Base-by-base conservation (phyloP, 2,113 vertebrate genomes). In the Oenanthe melanoleuca region DNA sequence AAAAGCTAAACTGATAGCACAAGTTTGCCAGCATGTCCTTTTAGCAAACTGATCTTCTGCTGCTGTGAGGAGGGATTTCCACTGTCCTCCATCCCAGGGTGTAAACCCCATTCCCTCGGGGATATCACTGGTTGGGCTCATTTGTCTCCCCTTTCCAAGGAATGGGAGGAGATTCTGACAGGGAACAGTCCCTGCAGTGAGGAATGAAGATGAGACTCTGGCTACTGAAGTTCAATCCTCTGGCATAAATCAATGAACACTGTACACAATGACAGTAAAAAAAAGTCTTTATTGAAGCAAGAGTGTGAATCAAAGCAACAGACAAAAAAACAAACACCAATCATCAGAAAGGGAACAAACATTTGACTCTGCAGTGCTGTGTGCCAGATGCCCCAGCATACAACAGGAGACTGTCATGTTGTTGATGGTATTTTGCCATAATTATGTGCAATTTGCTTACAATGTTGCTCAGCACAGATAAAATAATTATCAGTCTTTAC, bases 371-470 rank as follows among this genome's bases (percentile, higher is more conserved):
- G 56, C 64, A 79, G 31, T 0, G 0, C 31, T 33, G 34, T 31
- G 60, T 90, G 93, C 95, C 89, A 95, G 80, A 75, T 94, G 78
- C 49, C 89, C 91, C 73, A 47, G 82, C 29, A 28, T 53, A 63
- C 12, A 8, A 89, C 80, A 89, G 69, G 72, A 92, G 73, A 80
- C 24, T 87, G 88, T 80, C 56, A 47, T 40, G 33, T 61, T 94
- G 90, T 78, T 94, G 77, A 69, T 66, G 55, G 40, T 71, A 66
- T 95, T 93, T 96, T 94, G 80, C 80, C 88, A 92, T 87, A 94
- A 91, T 94, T 92, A 77, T 57, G 38, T 92, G 72, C 73, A 71
- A 84, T 94, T 96, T 95, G 69, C 82, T 96, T 86, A 92, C 64
- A 93, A 56, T 77, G 50, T 93, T 88, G 44, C 34, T 86, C 67